Base-by-base conservation (phyloP, 2,113 vertebrate genomes). In the Orthonyx spaldingii region DNA sequence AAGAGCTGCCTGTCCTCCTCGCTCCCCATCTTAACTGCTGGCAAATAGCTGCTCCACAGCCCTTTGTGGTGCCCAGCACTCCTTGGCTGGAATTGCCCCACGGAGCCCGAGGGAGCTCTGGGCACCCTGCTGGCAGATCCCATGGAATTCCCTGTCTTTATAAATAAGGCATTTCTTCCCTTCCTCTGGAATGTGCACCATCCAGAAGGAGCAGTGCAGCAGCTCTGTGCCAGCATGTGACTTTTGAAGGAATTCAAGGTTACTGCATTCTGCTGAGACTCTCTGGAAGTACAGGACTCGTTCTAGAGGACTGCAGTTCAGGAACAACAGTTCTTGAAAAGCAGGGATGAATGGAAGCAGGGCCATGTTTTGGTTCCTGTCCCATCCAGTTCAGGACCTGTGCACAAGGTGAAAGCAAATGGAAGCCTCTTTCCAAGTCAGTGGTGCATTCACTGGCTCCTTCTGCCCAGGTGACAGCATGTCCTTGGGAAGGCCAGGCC, bases 1-100 rank as follows among this genome's bases (percentile, higher is more conserved):
- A 1, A 69, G 46, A 85, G 70, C 76, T 86, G 46, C 46, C 50
- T 50, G 15, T 55, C 59, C 42, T 64, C n/a, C n/a, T n/a, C n/a
- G 11, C 23, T 71, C 78, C 2, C 1, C 41, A 16, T 44, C 63
- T 74, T 2, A 27, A 2, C 32, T 33, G 1, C 1, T 47, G 64
- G 13, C 60, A 32, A 50, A 42, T 9, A 79, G 33, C 42, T 12
- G 27, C 74, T 66, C 35, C 10, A 2, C 0, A 52, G 53, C 57
- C 41, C 63, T 37, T 30, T 0, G 1, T 39, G 57, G 18, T 81
- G 33, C 59, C 50, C 68, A 65, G 22, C 9, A 7, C 27, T 12
- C 19, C 57, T 49, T 10, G 10, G n/a, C 61, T 89, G 24, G 35
- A 37, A 27, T 18, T 70, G 84, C 65, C n/a, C 33, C 9, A 28